Evolutionary conservation across 2,888 invertebrate species (phyloP).

Genomic region (Torymus texanus): DNA sequence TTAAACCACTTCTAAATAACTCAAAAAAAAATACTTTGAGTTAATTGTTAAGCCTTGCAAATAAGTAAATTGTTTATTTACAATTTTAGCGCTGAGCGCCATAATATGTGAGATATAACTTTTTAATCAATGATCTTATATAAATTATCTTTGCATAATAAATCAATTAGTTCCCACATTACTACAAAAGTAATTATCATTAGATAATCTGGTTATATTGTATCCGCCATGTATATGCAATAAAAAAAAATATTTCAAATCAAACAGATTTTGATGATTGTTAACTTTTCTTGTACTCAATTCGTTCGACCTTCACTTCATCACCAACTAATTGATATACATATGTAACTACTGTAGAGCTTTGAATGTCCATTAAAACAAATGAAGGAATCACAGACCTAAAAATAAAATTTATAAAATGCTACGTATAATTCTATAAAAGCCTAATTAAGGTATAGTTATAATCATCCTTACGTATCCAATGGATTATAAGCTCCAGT

Average conservation of each 20-base stretch:
- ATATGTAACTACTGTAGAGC: conserved; percentile 97
- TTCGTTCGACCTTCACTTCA: conserved; percentile 99
- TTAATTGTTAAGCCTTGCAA: conserved; percentile 15
- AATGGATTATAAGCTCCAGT: conserved; percentile 98
- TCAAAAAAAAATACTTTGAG: too few species aligned
- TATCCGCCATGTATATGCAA: conserved; percentile 23
- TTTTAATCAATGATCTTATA: conserved; percentile 24
- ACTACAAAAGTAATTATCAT: conserved; percentile 49
- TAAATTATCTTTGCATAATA: conserved; percentile 39
- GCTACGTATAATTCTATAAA: conserved; percentile 17
- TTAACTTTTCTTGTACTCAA: conserved; percentile 95
- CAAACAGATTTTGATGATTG: conserved; percentile 33
- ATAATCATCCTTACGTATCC: conserved; percentile 82
- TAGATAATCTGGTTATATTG: conserved; percentile 13
- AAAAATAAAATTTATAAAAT: conserved; percentile 70
- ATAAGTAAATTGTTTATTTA: conserved; percentile 53
- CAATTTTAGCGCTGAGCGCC: conserved; percentile 45
- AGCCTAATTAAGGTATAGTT: conserved; percentile 9
- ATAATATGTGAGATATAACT: conserved; percentile 25
- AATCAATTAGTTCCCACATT: conserved; percentile 21
- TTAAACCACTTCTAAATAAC: too few species aligned
- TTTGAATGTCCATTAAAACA: conserved; percentile 99
- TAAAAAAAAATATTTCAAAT: conserved; percentile 40
- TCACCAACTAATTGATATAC: conserved; percentile 98
- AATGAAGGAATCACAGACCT: conserved; percentile 96